Conservation (phyloP, 2,888 invertebrate genomes). For the Trichogramma evanescens region DNA sequence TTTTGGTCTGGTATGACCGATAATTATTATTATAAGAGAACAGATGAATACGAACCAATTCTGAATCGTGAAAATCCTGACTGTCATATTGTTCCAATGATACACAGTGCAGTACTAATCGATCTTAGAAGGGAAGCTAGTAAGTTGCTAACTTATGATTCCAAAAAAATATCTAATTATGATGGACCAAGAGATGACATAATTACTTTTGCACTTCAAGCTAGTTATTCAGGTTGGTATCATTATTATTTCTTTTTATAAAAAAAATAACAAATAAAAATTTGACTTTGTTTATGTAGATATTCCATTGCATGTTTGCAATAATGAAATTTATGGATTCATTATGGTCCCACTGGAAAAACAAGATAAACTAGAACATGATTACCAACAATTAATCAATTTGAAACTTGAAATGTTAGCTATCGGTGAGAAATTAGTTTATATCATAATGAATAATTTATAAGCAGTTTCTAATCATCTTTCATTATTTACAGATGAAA, state of each 20-base stretch:
- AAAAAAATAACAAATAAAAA: neutral
- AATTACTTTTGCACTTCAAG: constrained; percentile 81
- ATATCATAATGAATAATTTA: neutral
- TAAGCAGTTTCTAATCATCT: neutral
- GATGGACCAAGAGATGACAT: constrained; percentile 84
- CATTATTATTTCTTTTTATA: neutral
- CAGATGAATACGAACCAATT: constrained; percentile 78
- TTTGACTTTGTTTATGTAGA: constrained; percentile 37
- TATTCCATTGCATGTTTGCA: constrained; percentile 68
- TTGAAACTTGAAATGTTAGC: constrained; percentile 69
- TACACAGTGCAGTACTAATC: constrained; percentile 81
- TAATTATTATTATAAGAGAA: constrained; percentile 75
- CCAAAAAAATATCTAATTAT: constrained; percentile 56
- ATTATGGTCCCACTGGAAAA: constrained; percentile 74
- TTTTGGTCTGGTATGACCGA: constrained; percentile 93
- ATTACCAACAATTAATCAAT: constrained; percentile 67
- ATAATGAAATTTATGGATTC: constrained; percentile 75
- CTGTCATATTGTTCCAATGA: constrained; percentile 81
- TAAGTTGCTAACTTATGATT: constrained; percentile 67
- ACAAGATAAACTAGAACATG: constrained; percentile 57
- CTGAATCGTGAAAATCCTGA: constrained; percentile 63
- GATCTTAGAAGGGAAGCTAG: constrained; percentile 58
- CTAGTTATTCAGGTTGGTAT: constrained; percentile 57
- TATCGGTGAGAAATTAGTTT: constrained; percentile 48
- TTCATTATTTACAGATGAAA: constrained; percentile 32